Evolutionary conservation across 1,140 invertebrate genomes (phyloP).

Genomic region (Rhyzopertha dominica): DNA sequence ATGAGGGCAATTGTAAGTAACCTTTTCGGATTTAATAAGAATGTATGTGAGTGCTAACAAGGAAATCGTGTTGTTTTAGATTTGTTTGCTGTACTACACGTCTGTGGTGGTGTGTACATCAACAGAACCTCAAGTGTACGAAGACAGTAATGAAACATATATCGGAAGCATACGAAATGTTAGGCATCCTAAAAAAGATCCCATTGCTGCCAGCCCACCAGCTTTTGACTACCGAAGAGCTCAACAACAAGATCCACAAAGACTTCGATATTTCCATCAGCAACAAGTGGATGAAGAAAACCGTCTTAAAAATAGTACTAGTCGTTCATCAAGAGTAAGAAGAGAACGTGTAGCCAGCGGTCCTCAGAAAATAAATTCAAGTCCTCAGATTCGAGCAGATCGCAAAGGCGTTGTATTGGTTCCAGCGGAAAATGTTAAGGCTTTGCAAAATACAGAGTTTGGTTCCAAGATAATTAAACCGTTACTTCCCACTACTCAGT

Average conservation of each 20-base stretch:
- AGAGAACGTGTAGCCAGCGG: background rate
- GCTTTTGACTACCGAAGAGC: slow-evolving; percentile 20
- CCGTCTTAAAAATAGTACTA: slow-evolving; percentile 1
- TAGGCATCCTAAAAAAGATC: slow-evolving; percentile 14
- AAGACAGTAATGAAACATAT: slow-evolving; percentile 10
- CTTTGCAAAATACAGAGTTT: slow-evolving; percentile 5
- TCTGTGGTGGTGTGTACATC: too few relatives aligned
- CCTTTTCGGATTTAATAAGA: too few relatives aligned
- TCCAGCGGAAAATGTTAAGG: background rate
- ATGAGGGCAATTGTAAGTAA: too few relatives aligned
- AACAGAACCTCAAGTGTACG: slow-evolving; percentile 29
- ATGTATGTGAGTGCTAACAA: too few relatives aligned
- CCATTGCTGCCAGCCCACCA: slow-evolving; percentile 14
- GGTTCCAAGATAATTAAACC: background rate
- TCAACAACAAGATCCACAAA: slow-evolving; percentile 28
- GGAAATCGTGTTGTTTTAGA: too few relatives aligned
- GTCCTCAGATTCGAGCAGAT: background rate
- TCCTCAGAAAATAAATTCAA: background rate
- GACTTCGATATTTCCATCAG: slow-evolving; percentile 28
- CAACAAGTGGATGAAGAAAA: slow-evolving; percentile 23
- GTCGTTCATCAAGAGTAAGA: slow-evolving; percentile 1
- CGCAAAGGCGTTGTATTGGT: background rate
- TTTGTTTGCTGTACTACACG: too few relatives aligned
- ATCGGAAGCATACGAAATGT: slow-evolving; percentile 13
- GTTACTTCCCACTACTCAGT: background rate